Base-by-base conservation (phyloP, 2,113 vertebrate genomes). In the Oncorhynchus gorbuscha region DNA sequence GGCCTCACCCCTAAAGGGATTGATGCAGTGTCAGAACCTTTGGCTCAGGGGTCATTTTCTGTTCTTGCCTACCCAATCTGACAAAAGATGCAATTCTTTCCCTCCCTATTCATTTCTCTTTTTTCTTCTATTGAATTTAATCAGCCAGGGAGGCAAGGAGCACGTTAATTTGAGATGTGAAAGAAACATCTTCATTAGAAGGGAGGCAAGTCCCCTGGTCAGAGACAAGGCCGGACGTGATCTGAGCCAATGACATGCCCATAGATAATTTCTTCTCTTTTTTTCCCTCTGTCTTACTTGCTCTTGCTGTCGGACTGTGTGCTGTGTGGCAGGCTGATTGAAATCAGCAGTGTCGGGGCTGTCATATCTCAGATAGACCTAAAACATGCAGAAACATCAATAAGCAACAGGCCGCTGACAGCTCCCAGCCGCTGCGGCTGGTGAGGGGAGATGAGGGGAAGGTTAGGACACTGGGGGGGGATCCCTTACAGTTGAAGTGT, bases 351-450 rank as follows among this genome's bases (percentile, higher is more conserved):
- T 98, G 97, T 97, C 97, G 96, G 91, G 92, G 94, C 95, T 95
- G 94, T 97, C 96, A 97, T 97, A 96, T 95, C 96, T 95, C 94
- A 92, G 94, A 92, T 90, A 95, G 96, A 97, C 96, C 97, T 98
- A 97, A 99, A 99, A 98, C 96, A 98, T 96, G 95, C 94, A 94
- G 95, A 95, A 95, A 97, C 96, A 99, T 99, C 96, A 98, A 98
- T 98, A 98, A 97, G 96, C 96, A 98, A 97, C 96, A 97, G 95
- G 96, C 95, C 93, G 91, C 95, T 98, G 96, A 97, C 97, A 98
- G 97, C 96, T 97, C 93, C 86, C 93, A 94, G 94, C 94, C 95
- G 92, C 93, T 90, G 89, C 91, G 93, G 94, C 89, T 93, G 94
- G 95, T 93, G 94, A 94, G 95, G 94, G 92, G 92, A 95, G 96